Percentiles rank a stretch among this genome's conserved stretches.
phyloP scores from a whole-genome alignment of 2,888 invertebrate species.

The Amaurobius ferox region DNA sequence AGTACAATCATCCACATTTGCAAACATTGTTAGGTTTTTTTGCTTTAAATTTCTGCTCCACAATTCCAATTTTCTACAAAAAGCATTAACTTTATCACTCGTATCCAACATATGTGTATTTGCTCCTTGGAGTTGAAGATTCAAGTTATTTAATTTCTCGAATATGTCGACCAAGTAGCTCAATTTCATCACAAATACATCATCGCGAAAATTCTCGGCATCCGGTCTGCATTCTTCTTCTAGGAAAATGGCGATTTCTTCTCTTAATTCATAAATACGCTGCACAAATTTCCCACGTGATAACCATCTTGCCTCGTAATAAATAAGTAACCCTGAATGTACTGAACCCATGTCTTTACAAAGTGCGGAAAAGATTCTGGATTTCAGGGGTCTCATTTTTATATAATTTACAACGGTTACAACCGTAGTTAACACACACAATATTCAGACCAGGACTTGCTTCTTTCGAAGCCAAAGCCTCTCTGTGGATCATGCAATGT shows the following conservation, averaged over 20 bases:
- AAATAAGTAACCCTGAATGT: background rate
- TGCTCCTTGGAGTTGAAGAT: slow-evolving; percentile 14
- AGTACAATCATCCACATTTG: too few species aligned
- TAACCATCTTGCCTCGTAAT: too few species aligned
- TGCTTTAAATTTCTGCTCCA: slow-evolving; percentile 55
- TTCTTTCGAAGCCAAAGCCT: too few species aligned
- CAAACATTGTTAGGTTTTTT: too few species aligned
- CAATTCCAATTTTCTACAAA: slow-evolving; percentile 45
- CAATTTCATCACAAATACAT: slow-evolving; percentile 55
- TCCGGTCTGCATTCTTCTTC: slow-evolving; percentile 46
- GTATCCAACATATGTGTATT: slow-evolving; percentile 35
- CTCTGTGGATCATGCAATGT: too few species aligned
- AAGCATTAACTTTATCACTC: slow-evolving; percentile 36
- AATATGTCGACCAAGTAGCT: slow-evolving; percentile 57
- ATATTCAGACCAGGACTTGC: too few species aligned
- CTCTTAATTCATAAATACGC: slow-evolving; percentile 3
- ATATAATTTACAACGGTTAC: background rate
- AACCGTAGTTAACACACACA: too few species aligned
- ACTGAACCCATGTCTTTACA: background rate
- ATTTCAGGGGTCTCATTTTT: slow-evolving; percentile 4
- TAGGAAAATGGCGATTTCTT: slow-evolving; percentile 36
- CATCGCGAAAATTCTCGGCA: slow-evolving; percentile 49
- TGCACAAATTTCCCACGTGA: background rate
- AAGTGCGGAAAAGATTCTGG: background rate
- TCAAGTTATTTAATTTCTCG: slow-evolving; percentile 20